Evolutionary conservation across 2,888 invertebrate species (phyloP), one percentile per base, ranked within the genome.

Genomic region (Ischnus inquisitorius): DNA sequence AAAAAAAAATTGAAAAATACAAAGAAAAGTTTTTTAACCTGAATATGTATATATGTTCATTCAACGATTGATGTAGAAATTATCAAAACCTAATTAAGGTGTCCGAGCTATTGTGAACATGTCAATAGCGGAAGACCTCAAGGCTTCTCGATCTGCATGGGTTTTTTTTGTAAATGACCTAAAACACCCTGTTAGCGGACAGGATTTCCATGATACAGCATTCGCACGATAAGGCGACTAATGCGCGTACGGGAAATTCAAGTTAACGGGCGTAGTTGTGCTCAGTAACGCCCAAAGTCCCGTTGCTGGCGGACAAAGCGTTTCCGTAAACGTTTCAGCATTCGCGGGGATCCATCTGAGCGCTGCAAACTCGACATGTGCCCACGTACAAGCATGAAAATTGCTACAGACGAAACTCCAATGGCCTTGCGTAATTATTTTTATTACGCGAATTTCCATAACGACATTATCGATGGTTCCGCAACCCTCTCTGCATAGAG

Each of bases 381-480:
- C n/a, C n/a, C 34, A 39, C 16, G 39, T 34, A 39, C 16, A 39
- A 34, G 6, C 16, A 64, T 39, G 34, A 16, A 39, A 19, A 34
- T n/a, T 19, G n/a, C 64, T 14, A 6, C 19, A 57, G 28, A 62
- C 34, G 3, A 41, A 39, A 64, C 8, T 34, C 19, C 39, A 34
- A 39, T 8, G 6, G 39, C n/a, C 39, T 39, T 64, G 64, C 64
- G 64, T 34, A 64, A 64, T 64, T 10, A 34, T 64, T 64, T 64
- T 64, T 39, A 64, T 64, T 64, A n/a, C 64, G 14, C 60, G 1
- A 12, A 60, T 68, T 68, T 60, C 2, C 43, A 77, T 60, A 4
- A 28, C 57, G 43, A 54, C 19, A 68, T 60, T 69, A 81, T 76
- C 76, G 81, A 81, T 69, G 81, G 81, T 81, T 81, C 81, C 69